phyloP scores from a whole-genome alignment of 2,113 vertebrate genomes.

The Zapus hudsonius region DNA sequence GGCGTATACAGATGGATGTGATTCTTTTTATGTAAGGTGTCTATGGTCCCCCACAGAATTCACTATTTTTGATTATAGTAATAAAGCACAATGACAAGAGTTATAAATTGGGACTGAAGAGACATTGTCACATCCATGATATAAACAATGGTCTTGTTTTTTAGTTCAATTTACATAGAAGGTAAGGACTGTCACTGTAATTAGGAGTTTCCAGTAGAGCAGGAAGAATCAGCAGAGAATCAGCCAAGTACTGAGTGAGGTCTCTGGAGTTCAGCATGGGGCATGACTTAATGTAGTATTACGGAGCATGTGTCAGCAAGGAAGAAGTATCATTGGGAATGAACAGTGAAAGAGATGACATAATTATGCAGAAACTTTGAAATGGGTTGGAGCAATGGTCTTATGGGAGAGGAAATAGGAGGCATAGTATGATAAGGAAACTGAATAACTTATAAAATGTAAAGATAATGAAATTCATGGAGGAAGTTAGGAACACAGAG shows the following conservation, averaged over 20 bases:
- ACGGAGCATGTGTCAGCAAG: not conserved
- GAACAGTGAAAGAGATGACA: not conserved
- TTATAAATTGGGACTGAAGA: not conserved
- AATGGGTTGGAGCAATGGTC: no score
- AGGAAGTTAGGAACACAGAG: no score
- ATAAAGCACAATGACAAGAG: not conserved
- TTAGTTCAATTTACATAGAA: not conserved
- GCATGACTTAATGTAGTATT: not conserved
- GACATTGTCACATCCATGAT: not conserved
- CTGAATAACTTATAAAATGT: no score
- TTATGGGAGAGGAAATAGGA: not conserved
- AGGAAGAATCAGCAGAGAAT: not conserved
- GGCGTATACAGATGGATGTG: not conserved
- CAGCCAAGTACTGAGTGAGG: rapidly evolving
- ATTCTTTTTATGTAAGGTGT: not conserved
- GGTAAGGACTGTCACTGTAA: not conserved
- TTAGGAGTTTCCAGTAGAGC: no score
- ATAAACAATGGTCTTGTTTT: not conserved
- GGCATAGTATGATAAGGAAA: no score
- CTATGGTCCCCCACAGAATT: not conserved
- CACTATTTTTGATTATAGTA: not conserved
- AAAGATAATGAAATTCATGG: no score
- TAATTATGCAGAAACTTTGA: no score
- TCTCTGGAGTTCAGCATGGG: not conserved
- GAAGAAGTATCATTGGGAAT: not conserved